Conservation (phyloP, 92 coral and sea anemone species). For the Epizoanthus illoricatus region DNA sequence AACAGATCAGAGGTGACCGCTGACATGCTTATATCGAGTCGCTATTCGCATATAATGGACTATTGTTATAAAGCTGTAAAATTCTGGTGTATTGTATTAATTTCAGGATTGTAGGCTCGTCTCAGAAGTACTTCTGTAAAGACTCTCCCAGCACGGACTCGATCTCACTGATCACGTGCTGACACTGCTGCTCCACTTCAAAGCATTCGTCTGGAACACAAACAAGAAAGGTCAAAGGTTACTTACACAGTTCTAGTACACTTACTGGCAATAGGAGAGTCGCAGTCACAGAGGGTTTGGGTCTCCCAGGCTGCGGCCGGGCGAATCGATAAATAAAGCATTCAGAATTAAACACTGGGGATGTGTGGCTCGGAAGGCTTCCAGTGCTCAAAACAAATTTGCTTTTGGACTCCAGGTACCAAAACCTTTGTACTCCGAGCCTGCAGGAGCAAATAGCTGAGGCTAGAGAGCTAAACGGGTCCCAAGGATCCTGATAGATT, state of each 20-base stretch:
- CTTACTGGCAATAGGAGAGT: background rate
- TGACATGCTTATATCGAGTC: background rate
- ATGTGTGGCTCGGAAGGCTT: no score
- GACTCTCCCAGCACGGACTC: slow-evolving; percentile 88
- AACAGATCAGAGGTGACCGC: no score
- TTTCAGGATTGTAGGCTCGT: background rate
- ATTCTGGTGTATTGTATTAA: background rate
- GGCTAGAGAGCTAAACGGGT: no score
- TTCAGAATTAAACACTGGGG: background rate
- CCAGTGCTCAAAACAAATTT: no score
- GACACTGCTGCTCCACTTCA: slow-evolving; percentile 96
- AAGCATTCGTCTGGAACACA: slow-evolving; percentile 81
- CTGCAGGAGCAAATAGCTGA: no score
- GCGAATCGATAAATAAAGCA: background rate
- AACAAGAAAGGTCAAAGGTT: background rate
- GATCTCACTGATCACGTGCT: slow-evolving; percentile 85
- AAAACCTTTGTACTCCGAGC: no score
- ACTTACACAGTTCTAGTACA: background rate
- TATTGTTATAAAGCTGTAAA: background rate
- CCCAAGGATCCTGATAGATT: no score
- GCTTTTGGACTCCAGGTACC: no score
- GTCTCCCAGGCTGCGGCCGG: background rate
- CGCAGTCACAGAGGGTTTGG: background rate
- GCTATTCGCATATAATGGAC: background rate
- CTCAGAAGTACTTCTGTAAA: slow-evolving; percentile 75